Evolutionary conservation across 1,140 invertebrate genomes (phyloP).

Genomic region (Bombus huntii): DNA sequence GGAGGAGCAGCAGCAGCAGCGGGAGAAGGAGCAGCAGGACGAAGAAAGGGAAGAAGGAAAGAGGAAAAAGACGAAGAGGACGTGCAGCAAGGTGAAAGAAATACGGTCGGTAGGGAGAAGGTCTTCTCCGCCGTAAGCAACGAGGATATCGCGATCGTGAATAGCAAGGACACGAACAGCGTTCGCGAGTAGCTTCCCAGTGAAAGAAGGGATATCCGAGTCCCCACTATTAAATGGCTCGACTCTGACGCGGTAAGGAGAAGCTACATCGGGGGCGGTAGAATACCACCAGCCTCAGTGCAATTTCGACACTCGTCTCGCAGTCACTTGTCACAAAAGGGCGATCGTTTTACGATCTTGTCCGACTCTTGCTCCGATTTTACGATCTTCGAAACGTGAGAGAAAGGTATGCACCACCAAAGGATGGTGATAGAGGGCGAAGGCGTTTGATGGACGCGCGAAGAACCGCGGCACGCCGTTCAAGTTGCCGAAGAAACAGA

Average conservation of each 20-base stretch:
- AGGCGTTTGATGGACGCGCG: not conserved
- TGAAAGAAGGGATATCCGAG: conserved; percentile 79
- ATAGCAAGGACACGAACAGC: conserved; percentile 68
- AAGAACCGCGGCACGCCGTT: not conserved
- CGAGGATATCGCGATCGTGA: conserved; percentile 55
- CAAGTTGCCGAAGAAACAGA: not conserved
- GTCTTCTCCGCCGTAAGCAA: not conserved
- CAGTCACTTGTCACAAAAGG: conserved; percentile 18
- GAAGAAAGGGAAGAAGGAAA: not conserved
- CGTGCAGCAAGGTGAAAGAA: conserved; percentile 28
- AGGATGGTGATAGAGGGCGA: not conserved
- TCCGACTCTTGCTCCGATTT: too few relatives aligned
- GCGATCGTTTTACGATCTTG: not conserved
- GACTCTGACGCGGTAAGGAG: conserved; percentile 75
- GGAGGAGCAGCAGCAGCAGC: too few relatives aligned
- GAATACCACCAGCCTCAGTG: conserved; percentile 77
- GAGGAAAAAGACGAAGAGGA: not conserved
- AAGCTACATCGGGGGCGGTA: conserved; percentile 80
- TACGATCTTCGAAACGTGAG: not conserved
- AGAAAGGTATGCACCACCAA: not conserved
- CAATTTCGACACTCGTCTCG: conserved; percentile 74
- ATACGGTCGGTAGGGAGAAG: conserved; percentile 28
- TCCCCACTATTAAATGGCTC: conserved; percentile 80
- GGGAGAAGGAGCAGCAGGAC: not conserved
- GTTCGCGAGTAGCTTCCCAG: conserved; percentile 48